These are phyloP conservation scores for Anthopleura sola DNA, from an alignment of 64 coral and sea anemone species.

Conservation along the genomic window DNA sequence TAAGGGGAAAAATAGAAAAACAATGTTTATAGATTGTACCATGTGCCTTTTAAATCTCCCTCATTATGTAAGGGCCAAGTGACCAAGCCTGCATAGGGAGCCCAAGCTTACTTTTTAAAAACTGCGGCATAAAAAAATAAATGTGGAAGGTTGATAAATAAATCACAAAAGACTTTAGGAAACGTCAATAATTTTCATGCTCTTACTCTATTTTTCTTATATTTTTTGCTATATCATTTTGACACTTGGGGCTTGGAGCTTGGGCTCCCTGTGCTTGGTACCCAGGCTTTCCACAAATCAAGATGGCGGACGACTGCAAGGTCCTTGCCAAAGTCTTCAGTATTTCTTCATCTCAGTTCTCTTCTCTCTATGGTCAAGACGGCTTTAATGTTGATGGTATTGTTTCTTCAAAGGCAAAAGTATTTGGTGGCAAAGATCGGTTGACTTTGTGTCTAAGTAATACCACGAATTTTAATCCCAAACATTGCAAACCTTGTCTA, in stretches of 20 bases:
- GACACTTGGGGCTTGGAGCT: too few species aligned
- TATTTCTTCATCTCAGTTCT: slow-evolving; percentile 12
- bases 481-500: neutral
- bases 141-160: too few species aligned
- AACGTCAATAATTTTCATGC: too few species aligned
- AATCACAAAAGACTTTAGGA: too few species aligned
- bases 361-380: neutral
- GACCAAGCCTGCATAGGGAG: neutral
- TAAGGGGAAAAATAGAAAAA: neutral
- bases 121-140: too few species aligned
- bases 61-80: slow-evolving; percentile 1
- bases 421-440: neutral
- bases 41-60: slow-evolving; percentile 9
- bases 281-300: neutral
- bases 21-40: neutral
- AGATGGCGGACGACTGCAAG: neutral
- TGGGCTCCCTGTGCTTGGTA: neutral
- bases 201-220: too few species aligned
- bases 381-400: neutral
- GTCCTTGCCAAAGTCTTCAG: slow-evolving; percentile 5
- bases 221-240: too few species aligned
- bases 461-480: neutral
- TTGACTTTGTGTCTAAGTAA: neutral
- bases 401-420: neutral
- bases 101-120: too few species aligned